These are phyloP conservation scores for Drosophila elegans DNA, from an alignment of 1,140 invertebrate species.

Conservation along the genomic window DNA sequence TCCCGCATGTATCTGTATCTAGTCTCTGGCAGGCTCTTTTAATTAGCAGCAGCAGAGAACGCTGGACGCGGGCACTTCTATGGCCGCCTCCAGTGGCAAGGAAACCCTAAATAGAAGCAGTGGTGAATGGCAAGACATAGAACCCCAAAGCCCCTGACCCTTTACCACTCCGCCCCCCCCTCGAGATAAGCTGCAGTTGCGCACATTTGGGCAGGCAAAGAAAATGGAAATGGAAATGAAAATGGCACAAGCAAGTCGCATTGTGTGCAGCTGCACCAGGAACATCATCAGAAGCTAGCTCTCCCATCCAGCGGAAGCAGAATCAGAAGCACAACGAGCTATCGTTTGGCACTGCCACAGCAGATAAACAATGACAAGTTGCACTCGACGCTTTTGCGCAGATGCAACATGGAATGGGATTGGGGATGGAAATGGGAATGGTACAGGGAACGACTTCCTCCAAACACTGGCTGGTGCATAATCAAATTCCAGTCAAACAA, in stretches of 20 bases:
- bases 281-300: constrained; percentile 1
- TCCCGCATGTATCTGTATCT: constrained; percentile 45
- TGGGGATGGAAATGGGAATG: constrained; percentile 15
- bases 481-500: constrained; percentile 54
- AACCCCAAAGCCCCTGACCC: constrained; percentile 17
- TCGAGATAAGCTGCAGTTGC: constrained; percentile 44
- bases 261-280: constrained; percentile 47
- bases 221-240: constrained; percentile 48
- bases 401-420: constrained; percentile 32
- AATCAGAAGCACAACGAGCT: constrained; percentile 39
- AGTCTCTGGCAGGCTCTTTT: constrained; percentile 54
- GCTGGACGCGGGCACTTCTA: constrained; percentile 40
- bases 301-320: constrained; percentile 44
- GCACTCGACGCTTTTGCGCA: constrained; percentile 52
- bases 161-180: neutral
- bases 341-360: constrained; percentile 37
- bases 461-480: constrained; percentile 37
- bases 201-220: constrained; percentile 54
- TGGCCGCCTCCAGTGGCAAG: constrained; percentile 39
- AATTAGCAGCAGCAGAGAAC: constrained; percentile 55
- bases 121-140: constrained; percentile 49
- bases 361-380: constrained; percentile 65
- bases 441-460: constrained; percentile 11
- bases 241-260: constrained; percentile 53
- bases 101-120: constrained; percentile 50